A percentile compares a stretch with the other conserved stretches of the same genome.
phyloP scores from a whole-genome alignment of 1,140 invertebrate species.

The Oncopodura yosiiana region DNA sequence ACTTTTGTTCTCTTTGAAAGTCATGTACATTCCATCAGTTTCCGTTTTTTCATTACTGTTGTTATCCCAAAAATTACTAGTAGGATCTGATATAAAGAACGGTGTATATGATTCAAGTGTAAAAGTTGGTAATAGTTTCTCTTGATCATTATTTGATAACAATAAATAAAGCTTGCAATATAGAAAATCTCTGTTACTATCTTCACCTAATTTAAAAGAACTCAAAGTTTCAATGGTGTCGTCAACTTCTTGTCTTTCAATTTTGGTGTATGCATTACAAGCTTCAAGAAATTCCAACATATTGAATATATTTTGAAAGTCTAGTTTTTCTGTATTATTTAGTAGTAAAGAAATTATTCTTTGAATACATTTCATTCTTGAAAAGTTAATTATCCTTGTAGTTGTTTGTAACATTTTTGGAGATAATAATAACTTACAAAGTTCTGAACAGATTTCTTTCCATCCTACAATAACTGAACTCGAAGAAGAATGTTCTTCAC shows the following conservation, averaged over 20 bases:
- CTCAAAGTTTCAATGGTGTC: neutral
- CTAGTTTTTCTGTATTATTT: neutral
- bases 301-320: constrained; percentile 6
- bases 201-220: too few relatives aligned
- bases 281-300: constrained; percentile 12
- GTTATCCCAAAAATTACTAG: too few relatives aligned
- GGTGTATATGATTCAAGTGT: neutral
- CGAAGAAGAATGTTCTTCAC: too few relatives aligned
- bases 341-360: neutral
- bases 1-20: neutral
- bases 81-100: neutral
- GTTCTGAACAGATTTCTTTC: too few relatives aligned
- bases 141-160: neutral
- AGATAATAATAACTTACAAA: too few relatives aligned
- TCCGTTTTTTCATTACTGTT: neutral
- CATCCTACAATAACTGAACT: too few relatives aligned
- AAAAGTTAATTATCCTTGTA: too few relatives aligned
- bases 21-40: neutral
- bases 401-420: too few relatives aligned
- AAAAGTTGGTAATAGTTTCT: neutral
- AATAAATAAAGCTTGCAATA: neutral
- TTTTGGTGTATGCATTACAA: neutral
- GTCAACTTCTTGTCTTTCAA: neutral
- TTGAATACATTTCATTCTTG: too few relatives aligned
- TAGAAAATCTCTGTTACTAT: too few relatives aligned